Conservation (phyloP, 2,113 vertebrate species). For the Gymnogyps californianus region DNA sequence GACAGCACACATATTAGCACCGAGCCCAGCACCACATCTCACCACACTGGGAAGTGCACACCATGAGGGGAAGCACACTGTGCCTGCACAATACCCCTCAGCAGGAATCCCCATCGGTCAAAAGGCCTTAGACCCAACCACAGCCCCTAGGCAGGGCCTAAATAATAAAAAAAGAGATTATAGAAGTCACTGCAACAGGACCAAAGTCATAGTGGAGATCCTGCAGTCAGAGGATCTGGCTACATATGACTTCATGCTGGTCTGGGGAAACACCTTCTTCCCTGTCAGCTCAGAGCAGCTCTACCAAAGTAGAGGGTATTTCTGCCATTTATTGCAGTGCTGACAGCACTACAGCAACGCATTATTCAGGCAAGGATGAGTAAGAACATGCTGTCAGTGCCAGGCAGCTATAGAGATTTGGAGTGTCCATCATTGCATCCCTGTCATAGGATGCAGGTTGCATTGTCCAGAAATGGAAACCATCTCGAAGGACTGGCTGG, state of each 20-base stretch:
- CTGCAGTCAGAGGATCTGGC: not conserved
- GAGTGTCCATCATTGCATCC: not conserved
- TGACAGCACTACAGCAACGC: not conserved
- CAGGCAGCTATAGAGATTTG: not conserved
- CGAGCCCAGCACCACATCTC: not conserved
- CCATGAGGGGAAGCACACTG: not conserved
- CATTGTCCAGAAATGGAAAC: not conserved
- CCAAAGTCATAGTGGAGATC: not conserved
- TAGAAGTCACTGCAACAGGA: not conserved
- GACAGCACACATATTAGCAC: fast-evolving
- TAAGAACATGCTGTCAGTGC: not conserved
- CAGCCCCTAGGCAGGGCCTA: not conserved
- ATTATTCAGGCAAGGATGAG: not conserved
- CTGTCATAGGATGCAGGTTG: not conserved
- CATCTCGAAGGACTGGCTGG: not conserved
- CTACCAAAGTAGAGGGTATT: not conserved
- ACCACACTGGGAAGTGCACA: not conserved
- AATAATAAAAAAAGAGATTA: not conserved
- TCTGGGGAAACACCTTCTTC: not conserved
- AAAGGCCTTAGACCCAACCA: not conserved
- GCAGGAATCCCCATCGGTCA: not conserved
- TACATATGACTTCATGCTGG: not conserved
- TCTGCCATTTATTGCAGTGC: not conserved
- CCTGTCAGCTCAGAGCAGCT: not conserved
- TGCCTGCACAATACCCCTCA: not conserved